phyloP scores from a whole-genome alignment of 2,113 vertebrate genomes.

The Elachura formosa region DNA sequence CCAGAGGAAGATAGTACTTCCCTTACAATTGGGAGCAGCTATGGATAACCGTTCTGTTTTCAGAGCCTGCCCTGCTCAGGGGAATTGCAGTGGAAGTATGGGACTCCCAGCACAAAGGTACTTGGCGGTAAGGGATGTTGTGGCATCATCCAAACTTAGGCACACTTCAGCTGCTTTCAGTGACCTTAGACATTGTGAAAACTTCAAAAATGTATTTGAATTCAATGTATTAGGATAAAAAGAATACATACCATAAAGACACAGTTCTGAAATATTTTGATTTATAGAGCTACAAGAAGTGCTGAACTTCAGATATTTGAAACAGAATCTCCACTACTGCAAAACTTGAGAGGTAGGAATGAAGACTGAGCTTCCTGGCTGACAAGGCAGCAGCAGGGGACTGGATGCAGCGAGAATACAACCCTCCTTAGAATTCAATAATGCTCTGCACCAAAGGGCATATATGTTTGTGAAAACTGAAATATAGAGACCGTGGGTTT shows the following conservation, averaged over 20 bases:
- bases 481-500: fast-evolving
- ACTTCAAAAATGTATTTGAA: not conserved
- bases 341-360: not conserved
- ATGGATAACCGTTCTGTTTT: not conserved
- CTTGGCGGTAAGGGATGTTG: not conserved
- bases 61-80: not conserved
- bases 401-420: not conserved
- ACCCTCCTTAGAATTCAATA: not conserved
- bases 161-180: not conserved
- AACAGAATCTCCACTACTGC: not conserved
- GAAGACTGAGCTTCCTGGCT: not conserved
- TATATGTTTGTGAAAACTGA: not conserved
- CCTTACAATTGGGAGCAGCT: not conserved
- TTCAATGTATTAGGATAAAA: not conserved
- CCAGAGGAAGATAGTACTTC: not conserved
- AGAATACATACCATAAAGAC: not conserved
- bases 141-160: not conserved
- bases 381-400: not conserved
- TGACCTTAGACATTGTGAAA: not conserved
- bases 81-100: not conserved
- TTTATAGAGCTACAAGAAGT: not conserved
- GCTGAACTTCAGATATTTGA: not conserved
- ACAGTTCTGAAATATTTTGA: not conserved
- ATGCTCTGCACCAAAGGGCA: not conserved
- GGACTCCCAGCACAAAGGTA: not conserved